Evolutionary conservation across 2,113 vertebrate species (phyloP).

Genomic region (Chloropsis hardwickii): DNA sequence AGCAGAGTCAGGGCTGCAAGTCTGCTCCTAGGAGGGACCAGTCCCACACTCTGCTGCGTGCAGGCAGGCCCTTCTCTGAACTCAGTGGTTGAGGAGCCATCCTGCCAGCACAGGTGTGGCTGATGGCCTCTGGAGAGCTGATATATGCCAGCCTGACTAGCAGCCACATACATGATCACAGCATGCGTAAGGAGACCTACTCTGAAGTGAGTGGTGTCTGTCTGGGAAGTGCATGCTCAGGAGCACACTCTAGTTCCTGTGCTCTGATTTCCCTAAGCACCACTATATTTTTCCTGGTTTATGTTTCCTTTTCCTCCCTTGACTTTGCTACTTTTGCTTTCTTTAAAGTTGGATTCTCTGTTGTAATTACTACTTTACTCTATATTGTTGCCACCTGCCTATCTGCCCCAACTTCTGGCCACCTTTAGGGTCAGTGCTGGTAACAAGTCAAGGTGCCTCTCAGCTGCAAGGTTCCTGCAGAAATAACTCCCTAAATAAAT

Average conservation of each 20-base stretch:
- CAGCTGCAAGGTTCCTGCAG: slow-evolving; percentile 2
- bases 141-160: not conserved
- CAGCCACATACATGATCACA: accelerated
- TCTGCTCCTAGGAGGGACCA: not conserved
- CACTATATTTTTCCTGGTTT: not conserved
- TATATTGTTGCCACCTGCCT: not conserved
- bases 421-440: not conserved
- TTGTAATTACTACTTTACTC: slow-evolving; percentile 57
- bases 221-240: not conserved
- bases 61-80: not conserved
- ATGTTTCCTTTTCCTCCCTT: slow-evolving; percentile 9
- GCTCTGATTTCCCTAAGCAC: not conserved
- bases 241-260: not conserved
- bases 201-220: not conserved
- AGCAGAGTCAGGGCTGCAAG: not conserved
- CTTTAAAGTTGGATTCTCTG: slow-evolving; percentile 39
- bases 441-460: slow-evolving; percentile 24
- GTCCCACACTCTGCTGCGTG: not conserved
- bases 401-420: not conserved
- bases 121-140: not conserved
- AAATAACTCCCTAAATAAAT: slow-evolving; percentile 60
- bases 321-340: slow-evolving; percentile 14
- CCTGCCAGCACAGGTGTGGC: not conserved
- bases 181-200: accelerated
- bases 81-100: not conserved